phyloP scores from a whole-genome alignment of 2,113 vertebrate species.

The Aythya baeri region DNA sequence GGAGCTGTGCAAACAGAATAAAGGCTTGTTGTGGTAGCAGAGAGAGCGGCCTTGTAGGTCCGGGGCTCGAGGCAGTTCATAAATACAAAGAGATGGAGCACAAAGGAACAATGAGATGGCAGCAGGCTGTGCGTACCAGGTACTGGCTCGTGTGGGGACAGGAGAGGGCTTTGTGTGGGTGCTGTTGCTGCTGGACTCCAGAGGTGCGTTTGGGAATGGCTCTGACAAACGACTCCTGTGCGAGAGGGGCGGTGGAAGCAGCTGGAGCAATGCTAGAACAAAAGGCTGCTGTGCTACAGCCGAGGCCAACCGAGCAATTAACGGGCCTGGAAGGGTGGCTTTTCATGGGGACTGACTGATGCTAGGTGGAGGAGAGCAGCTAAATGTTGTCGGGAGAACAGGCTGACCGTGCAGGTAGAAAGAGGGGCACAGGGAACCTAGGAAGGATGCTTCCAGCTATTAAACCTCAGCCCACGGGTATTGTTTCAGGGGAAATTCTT shows the following conservation, averaged over 20 bases:
- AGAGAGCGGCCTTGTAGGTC: background rate
- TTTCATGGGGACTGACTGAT: background rate
- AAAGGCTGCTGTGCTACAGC: constrained; percentile 58
- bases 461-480: background rate
- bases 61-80: background rate
- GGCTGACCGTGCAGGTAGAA: rapidly evolving
- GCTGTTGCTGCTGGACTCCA: background rate
- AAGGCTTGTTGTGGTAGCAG: background rate
- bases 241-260: background rate
- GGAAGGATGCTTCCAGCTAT: background rate
- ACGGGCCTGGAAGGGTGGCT: constrained; percentile 3
- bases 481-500: background rate
- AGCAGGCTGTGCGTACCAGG: background rate
- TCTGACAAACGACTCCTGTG: background rate
- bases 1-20: background rate
- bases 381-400: background rate
- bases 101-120: constrained; percentile 26
- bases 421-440: background rate
- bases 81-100: background rate
- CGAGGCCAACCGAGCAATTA: background rate
- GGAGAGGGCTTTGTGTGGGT: background rate
- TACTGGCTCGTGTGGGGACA: background rate
- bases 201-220: constrained; percentile 13
- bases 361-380: background rate
- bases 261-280: constrained; percentile 36